Evolutionary conservation across 2,113 vertebrate genomes (phyloP).

Genomic region (Arvicanthis niloticus): DNA sequence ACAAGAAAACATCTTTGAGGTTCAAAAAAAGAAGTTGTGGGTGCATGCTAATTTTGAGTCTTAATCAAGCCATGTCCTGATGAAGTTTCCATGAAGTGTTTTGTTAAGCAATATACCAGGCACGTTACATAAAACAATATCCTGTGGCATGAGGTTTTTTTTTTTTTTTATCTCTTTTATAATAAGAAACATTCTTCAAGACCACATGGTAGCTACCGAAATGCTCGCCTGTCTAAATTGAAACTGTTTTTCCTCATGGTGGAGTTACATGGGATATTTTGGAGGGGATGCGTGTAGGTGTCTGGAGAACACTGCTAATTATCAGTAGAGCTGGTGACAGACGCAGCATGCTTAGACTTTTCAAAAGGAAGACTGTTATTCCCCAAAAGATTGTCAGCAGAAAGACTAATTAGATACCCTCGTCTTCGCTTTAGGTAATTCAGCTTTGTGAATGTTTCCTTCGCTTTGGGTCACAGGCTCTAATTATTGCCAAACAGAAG

Average conservation of each 20-base stretch:
- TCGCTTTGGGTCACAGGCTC: constrained; percentile 81
- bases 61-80: constrained; percentile 54
- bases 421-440: constrained; percentile 81
- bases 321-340: constrained; percentile 81
- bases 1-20: constrained; percentile 57
- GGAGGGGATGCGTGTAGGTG: constrained; percentile 79
- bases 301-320: constrained; percentile 84
- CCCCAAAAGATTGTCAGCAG: constrained; percentile 81
- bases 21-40: constrained; percentile 51
- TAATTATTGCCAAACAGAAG: constrained; percentile 85
- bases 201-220: constrained; percentile 54
- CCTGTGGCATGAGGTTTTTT: not conserved
- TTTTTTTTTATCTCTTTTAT: constrained; percentile 43
- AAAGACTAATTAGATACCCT: constrained; percentile 86
- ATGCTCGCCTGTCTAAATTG: constrained; percentile 66
- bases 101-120: constrained; percentile 67
- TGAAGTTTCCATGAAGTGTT: constrained; percentile 59
- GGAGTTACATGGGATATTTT: constrained; percentile 58
- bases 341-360: constrained; percentile 71
- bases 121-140: constrained; percentile 70
- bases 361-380: constrained; percentile 84
- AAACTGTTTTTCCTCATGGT: constrained; percentile 71
- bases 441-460: constrained; percentile 81
- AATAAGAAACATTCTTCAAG: constrained; percentile 48
- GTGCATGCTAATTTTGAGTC: constrained; percentile 45